Conservation (phyloP, 2,113 vertebrate genomes). For the Otocyon megalotis region DNA sequence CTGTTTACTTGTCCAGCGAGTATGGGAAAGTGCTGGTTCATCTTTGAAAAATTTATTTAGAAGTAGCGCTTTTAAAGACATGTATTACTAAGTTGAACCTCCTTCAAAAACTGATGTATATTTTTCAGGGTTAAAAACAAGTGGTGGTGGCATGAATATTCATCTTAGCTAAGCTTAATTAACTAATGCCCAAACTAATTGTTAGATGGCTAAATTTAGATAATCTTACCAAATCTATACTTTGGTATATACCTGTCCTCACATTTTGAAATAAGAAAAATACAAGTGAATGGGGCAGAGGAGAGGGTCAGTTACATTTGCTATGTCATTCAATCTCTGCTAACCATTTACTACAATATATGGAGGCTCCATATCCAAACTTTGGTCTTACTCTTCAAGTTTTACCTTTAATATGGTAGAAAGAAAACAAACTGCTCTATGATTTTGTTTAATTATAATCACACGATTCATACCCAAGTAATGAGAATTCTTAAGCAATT, state of each 20-base stretch:
- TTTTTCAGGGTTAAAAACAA: background rate
- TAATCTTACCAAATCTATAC: background rate
- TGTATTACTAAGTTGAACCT: background rate
- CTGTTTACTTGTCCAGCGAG: background rate
- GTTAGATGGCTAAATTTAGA: background rate
- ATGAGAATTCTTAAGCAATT: background rate
- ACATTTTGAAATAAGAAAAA: constrained; percentile 27
- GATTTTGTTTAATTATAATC: background rate
- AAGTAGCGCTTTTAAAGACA: background rate
- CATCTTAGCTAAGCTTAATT: background rate
- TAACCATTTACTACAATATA: background rate
- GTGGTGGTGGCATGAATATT: background rate
- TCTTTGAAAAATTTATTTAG: background rate
- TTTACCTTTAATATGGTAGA: background rate
- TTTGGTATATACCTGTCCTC: background rate
- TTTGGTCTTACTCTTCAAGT: background rate
- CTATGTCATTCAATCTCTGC: background rate
- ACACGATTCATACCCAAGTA: background rate
- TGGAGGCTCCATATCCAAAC: background rate
- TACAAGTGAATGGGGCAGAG: background rate
- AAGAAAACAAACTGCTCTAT: background rate
- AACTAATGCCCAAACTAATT: background rate
- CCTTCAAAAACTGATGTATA: background rate
- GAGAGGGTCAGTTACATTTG: background rate
- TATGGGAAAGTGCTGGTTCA: background rate